Base-by-base conservation (phyloP, 1,140 invertebrate genomes). In the Ceratosolen solmsi region DNA sequence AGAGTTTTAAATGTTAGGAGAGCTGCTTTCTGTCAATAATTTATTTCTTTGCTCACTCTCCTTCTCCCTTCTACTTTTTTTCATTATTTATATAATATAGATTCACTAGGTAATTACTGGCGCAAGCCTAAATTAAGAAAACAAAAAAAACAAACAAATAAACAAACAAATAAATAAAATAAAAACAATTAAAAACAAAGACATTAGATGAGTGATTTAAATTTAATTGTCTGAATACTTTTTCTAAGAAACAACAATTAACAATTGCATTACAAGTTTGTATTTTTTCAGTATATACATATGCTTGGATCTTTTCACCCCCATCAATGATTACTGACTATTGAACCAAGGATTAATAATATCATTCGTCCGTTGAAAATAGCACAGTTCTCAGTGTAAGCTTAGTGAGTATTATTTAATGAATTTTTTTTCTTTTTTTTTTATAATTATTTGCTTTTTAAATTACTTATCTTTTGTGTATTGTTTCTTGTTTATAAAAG, bases 21-120 rank as follows among this genome's bases (percentile, higher is more conserved):
- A 76, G 41, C 65, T 56, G 51, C 9, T 56, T 71, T 71, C 65
- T 71, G 51, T 71, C 65, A 79, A 71, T 82, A 49, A 70, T 74
- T 82, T 75, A 75, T 76, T 58, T 58, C 7, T 41, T 5, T 11
- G 49, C 33, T 25, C 38, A 36, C 36, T 41, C n/a, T 41, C 65
- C 7, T 65, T 49, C 9, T 25, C 51, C 25, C 25, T 65, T 30
- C n/a, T 15, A 5, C 22, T 71, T 11, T 70, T 71, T 36, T 63
- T 49, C 41, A 68, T 75, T 75, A 75, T 81, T 81, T 81, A 81
- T 70, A 41, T 75, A 81, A 73, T 46, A 41, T 51, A 25, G 0
- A 54, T 33, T 33, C 15, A 11, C 5, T 68, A 68, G 20, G 33
- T 41, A 38, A 41, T 22, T 9, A 38, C 20, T 70, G 3, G 9